Percentiles rank a stretch among this genome's conserved stretches.
Conservation (phyloP, 2,797 vertebrate genomes). For the Oreonectes daqikongensis region DNA sequence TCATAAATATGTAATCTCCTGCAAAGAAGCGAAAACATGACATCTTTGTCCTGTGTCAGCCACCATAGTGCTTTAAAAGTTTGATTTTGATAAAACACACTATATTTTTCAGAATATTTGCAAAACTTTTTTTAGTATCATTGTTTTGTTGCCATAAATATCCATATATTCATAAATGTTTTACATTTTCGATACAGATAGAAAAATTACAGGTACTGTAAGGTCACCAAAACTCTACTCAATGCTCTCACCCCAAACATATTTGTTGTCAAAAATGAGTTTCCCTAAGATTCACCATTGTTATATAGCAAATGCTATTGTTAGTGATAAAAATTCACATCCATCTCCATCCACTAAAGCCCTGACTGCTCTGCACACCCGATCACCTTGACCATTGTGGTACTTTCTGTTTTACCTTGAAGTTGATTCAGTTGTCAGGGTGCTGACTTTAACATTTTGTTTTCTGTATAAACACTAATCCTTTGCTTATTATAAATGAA, state of each 20-base stretch:
- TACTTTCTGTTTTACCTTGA: conserved; percentile 35
- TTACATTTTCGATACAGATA: too few relatives aligned
- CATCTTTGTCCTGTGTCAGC: too few relatives aligned
- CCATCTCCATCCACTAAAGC: conserved; percentile 8
- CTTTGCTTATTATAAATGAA: not conserved
- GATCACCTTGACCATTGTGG: conserved; percentile 19
- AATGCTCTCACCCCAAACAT: not conserved
- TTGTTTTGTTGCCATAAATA: too few relatives aligned
- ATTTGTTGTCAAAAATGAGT: not conserved
- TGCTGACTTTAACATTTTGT: not conserved
- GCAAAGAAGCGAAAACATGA: too few relatives aligned
- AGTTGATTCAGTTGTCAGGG: conserved; percentile 13
- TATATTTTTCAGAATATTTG: too few relatives aligned
- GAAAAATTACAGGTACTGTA: too few relatives aligned
- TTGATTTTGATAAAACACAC: too few relatives aligned
- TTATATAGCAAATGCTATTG: conserved; percentile 19
- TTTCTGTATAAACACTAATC: not conserved
- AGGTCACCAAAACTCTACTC: too few relatives aligned
- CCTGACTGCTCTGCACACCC: conserved; percentile 14
- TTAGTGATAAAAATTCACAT: conserved; percentile 5
- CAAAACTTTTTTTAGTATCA: too few relatives aligned
- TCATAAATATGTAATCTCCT: too few relatives aligned
- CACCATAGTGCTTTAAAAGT: too few relatives aligned
- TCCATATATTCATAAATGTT: too few relatives aligned
- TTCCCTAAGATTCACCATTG: not conserved